Conservation (phyloP, 2,797 vertebrate genomes). For the Aphelocoma californica region DNA sequence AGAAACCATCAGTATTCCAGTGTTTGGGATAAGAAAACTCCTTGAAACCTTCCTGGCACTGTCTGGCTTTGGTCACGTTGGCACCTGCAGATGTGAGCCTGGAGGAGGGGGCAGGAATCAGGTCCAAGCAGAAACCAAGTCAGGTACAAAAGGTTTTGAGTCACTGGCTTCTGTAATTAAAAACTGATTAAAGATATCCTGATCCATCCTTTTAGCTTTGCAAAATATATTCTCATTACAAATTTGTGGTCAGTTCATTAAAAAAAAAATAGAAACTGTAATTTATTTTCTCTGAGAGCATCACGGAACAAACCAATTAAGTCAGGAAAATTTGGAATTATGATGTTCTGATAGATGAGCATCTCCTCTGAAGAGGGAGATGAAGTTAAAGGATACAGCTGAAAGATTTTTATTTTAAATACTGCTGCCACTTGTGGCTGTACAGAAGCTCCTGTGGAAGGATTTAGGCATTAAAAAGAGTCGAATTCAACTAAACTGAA, state of each 20-base stretch:
- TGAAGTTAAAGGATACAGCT: constrained; percentile 1
- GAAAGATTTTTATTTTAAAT: constrained; percentile 20
- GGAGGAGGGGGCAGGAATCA: not conserved
- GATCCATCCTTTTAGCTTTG: not conserved
- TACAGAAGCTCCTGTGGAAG: not conserved
- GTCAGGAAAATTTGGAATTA: constrained; percentile 11
- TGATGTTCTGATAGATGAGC: constrained; percentile 1
- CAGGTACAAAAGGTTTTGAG: constrained; percentile 31
- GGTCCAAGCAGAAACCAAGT: not conserved
- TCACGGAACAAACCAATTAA: constrained; percentile 50
- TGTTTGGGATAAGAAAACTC: not conserved
- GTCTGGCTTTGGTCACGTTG: not conserved
- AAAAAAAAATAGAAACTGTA: not conserved
- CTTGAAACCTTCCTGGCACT: not conserved
- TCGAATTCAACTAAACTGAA: not conserved
- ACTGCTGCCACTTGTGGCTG: not conserved
- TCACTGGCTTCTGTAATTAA: constrained; percentile 51
- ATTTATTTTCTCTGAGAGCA: constrained; percentile 42
- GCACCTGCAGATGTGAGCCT: not conserved
- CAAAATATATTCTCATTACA: constrained; percentile 38
- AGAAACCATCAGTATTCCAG: not conserved
- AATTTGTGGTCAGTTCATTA: constrained; percentile 32
- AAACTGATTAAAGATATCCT: constrained; percentile 32
- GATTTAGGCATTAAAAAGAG: not conserved
- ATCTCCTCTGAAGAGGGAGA: not conserved